Conservation (phyloP, 2,113 vertebrate genomes). For the Climacteris rufus region DNA sequence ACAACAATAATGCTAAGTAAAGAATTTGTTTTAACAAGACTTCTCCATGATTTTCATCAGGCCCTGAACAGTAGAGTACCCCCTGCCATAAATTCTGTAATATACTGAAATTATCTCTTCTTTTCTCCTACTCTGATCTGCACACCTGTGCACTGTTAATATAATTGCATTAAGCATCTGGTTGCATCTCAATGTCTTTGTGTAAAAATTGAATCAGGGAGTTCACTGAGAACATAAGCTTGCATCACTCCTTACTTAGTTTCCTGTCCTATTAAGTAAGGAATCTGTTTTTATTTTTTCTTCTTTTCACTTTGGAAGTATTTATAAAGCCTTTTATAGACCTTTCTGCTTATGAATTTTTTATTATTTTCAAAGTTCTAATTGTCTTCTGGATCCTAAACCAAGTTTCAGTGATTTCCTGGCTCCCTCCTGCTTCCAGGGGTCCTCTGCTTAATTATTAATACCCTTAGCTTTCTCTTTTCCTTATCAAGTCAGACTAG, state of each 20-base stretch:
- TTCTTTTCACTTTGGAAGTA: neutral
- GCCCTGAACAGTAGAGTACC: neutral
- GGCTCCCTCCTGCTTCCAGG: neutral
- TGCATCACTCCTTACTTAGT: neutral
- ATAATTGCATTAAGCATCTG: constrained; percentile 19
- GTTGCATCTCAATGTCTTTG: neutral
- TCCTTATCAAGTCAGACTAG: neutral
- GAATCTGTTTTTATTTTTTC: neutral
- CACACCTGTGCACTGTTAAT: constrained; percentile 8
- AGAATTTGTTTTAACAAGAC: neutral
- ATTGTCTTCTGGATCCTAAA: constrained; percentile 4
- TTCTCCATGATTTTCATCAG: neutral
- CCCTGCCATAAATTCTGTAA: neutral
- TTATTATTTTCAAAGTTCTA: neutral
- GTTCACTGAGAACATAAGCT: neutral
- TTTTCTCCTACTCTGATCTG: neutral
- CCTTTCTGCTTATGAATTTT: neutral
- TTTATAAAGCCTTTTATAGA: neutral
- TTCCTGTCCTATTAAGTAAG: neutral
- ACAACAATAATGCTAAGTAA: neutral
- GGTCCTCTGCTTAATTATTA: neutral
- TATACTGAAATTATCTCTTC: neutral
- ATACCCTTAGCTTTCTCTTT: neutral
- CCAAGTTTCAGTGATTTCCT: neutral
- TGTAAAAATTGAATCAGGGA: constrained; percentile 27